A percentile compares a stretch with the other conserved stretches of the same genome.
Evolutionary conservation across 2,797 vertebrate genomes (phyloP).

Genomic region (Diglossa cyanea): DNA sequence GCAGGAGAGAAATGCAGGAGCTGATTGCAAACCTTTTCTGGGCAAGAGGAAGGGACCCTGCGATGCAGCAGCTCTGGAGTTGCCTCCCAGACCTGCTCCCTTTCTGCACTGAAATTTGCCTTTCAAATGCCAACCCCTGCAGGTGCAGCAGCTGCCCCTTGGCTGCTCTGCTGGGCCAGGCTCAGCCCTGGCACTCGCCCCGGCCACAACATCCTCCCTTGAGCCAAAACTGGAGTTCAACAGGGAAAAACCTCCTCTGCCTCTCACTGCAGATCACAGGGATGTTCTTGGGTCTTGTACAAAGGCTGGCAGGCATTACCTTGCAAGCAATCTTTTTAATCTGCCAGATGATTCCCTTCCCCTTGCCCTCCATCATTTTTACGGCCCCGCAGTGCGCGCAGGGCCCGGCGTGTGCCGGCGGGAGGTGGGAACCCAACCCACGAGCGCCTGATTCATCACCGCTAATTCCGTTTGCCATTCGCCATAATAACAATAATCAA

Average conservation of each 20-base stretch:
- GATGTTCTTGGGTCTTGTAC: neutral
- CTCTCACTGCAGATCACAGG: neutral
- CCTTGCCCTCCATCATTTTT: constrained; percentile 12
- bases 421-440: neutral
- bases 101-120: neutral
- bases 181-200: neutral
- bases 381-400: neutral
- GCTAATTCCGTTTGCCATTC: constrained; percentile 12
- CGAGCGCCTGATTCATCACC: neutral
- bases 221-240: neutral
- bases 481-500: constrained; percentile 49
- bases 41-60: neutral
- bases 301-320: neutral
- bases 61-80: neutral
- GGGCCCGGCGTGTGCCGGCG: neutral
- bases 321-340: neutral
- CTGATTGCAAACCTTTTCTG: rapidly evolving
- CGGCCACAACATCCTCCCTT: rapidly evolving
- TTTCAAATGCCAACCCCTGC: neutral
- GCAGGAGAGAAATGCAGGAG: neutral
- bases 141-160: neutral
- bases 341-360: neutral
- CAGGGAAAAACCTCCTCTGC: neutral
- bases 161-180: neutral
- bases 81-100: neutral